phyloP scores from a whole-genome alignment of 92 coral and sea anemone genomes.

The Umimayanthus kanabou region DNA sequence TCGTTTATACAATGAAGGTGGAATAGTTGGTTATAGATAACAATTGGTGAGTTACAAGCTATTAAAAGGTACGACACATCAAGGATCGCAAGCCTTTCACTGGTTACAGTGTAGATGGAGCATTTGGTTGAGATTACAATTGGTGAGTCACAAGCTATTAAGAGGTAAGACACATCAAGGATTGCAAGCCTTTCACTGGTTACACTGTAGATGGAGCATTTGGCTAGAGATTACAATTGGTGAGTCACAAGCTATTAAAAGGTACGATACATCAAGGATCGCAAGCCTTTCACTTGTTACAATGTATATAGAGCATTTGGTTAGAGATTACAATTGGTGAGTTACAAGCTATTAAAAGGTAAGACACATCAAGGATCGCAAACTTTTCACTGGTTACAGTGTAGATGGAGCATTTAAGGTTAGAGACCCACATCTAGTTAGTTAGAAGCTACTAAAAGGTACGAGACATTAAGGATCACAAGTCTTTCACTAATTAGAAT shows the following conservation, averaged over 20 bases:
- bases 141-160: not conserved
- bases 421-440: too few species aligned
- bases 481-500: not conserved
- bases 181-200: not conserved
- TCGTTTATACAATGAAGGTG: not conserved
- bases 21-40: too few species aligned
- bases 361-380: not conserved
- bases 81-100: not conserved
- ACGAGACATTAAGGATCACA: not conserved
- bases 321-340: too few species aligned
- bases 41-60: constrained; percentile 36
- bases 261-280: not conserved
- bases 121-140: too few species aligned
- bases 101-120: not conserved
- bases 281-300: not conserved
- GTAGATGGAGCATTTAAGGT: not conserved
- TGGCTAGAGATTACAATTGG: too few species aligned
- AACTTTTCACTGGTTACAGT: not conserved
- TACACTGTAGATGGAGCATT: not conserved
- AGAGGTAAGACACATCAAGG: not conserved
- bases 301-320: not conserved
- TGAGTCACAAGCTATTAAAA: not conserved
- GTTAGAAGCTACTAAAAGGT: too few species aligned
- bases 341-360: too few species aligned
- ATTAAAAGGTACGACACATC: not conserved